Percentiles rank a stretch among this genome's conserved stretches.
Evolutionary conservation across 2,113 vertebrate genomes (phyloP).

Genomic region (Silurus glanis): DNA sequence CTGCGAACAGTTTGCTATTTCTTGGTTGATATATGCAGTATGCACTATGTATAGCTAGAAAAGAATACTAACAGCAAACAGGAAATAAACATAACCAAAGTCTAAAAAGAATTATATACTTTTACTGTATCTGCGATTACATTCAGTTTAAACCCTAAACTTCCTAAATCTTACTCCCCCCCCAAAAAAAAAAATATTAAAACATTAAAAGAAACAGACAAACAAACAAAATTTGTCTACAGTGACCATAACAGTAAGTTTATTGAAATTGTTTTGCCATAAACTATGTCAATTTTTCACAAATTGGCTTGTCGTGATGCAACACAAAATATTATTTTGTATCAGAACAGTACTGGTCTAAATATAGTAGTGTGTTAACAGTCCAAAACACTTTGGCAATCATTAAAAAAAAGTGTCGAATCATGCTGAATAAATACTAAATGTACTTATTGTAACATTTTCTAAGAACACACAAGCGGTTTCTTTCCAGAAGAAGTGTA

Average conservation of each 20-base stretch:
- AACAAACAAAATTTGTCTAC: too few relatives aligned
- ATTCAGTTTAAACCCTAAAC: background rate
- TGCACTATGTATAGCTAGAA: too few relatives aligned
- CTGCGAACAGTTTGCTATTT: too few relatives aligned
- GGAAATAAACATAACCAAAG: too few relatives aligned
- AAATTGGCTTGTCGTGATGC: background rate
- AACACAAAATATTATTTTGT: background rate
- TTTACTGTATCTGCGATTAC: too few relatives aligned
- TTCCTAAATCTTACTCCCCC: background rate
- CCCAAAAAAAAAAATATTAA: background rate
- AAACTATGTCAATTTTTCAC: background rate
- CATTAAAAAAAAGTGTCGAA: background rate
- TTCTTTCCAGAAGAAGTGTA: background rate
- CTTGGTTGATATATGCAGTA: too few relatives aligned
- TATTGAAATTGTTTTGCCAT: background rate
- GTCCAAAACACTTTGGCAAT: too few relatives aligned
- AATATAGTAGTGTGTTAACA: background rate
- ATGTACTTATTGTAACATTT: background rate
- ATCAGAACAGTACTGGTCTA: background rate
- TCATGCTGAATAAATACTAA: background rate
- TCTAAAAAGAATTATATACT: too few relatives aligned
- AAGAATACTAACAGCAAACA: too few relatives aligned
- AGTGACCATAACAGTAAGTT: background rate
- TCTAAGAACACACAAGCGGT: background rate
- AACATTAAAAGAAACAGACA: too few relatives aligned